phyloP scores from a whole-genome alignment of 1,140 invertebrate genomes.

The Tribolium castaneum region DNA sequence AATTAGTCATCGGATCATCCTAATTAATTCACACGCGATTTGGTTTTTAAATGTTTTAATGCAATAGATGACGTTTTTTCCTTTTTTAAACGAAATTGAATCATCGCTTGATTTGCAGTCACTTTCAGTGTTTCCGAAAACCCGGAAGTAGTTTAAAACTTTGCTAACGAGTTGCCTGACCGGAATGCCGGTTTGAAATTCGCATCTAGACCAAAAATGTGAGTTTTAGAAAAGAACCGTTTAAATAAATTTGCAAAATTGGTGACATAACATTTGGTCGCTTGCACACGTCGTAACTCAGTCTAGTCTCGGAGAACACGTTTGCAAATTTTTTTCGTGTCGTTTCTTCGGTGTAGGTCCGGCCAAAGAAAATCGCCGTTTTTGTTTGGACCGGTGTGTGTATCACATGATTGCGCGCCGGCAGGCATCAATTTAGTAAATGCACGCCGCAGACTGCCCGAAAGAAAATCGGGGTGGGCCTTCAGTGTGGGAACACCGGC shows the following conservation, averaged over 20 bases:
- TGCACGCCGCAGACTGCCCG: constrained; percentile 27
- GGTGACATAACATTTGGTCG: background rate
- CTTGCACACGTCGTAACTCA: background rate
- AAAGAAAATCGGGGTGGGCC: constrained; percentile 32
- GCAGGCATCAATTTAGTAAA: constrained; percentile 26
- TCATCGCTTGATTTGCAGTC: too few species aligned
- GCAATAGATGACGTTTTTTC: too few species aligned
- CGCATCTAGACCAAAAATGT: background rate
- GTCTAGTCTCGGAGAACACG: background rate
- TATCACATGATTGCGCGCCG: constrained; percentile 24
- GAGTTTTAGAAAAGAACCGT: background rate
- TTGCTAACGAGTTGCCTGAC: too few species aligned
- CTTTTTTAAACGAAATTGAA: too few species aligned
- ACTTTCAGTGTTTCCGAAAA: too few species aligned
- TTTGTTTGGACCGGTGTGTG: constrained; percentile 20
- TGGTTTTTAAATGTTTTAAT: background rate
- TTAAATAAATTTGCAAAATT: background rate
- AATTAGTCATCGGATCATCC: too few species aligned
- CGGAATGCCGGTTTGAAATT: background rate
- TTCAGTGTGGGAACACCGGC: constrained; percentile 14
- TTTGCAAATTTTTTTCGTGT: background rate
- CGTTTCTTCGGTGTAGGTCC: constrained; percentile 20
- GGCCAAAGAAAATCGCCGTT: constrained; percentile 3
- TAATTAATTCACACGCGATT: too few species aligned
- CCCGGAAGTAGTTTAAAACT: too few species aligned